Conservation (phyloP, 53 echinoderm and acorn worm species). For the Patiria pectinifera region DNA sequence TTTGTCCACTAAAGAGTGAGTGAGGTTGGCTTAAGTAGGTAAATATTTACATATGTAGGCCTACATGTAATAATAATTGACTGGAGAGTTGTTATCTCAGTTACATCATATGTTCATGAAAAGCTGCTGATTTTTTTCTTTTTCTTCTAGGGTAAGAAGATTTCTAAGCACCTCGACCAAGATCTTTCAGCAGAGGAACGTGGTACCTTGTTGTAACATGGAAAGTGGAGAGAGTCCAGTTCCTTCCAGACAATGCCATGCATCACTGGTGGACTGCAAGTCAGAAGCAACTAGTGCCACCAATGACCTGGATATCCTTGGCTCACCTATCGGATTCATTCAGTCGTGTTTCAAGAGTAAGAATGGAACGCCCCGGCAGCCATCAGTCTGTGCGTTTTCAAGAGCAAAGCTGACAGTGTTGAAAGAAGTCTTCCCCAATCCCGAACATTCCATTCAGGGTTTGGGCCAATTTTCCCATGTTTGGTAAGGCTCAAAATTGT, state of each 20-base stretch:
- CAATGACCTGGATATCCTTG: not conserved
- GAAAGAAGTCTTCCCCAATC: slow-evolving; percentile 75
- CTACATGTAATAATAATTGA: too few species aligned
- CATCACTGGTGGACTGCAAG: not conserved
- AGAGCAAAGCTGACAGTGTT: slow-evolving; percentile 80
- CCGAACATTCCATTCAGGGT: slow-evolving; percentile 87
- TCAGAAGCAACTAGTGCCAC: not conserved
- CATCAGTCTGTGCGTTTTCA: slow-evolving; percentile 83
- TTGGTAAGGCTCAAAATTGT: slow-evolving; percentile 67
- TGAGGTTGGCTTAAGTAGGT: too few species aligned
- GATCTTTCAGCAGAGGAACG: not conserved
- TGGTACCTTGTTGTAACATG: not conserved
- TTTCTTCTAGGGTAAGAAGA: not conserved
- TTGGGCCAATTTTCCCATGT: slow-evolving; percentile 88
- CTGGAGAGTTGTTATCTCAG: not conserved
- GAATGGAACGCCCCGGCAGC: slow-evolving; percentile 94
- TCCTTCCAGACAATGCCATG: not conserved
- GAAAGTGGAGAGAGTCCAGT: not conserved
- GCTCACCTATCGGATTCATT: slow-evolving; percentile 82
- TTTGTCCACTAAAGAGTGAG: too few species aligned
- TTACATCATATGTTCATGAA: not conserved
- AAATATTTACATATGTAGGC: too few species aligned
- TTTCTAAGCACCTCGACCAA: not conserved
- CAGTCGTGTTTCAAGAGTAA: slow-evolving; percentile 95
- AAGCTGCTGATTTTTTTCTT: not conserved